Conservation (phyloP, 2,888 invertebrate genomes). For the Trichopoda pennipes region DNA sequence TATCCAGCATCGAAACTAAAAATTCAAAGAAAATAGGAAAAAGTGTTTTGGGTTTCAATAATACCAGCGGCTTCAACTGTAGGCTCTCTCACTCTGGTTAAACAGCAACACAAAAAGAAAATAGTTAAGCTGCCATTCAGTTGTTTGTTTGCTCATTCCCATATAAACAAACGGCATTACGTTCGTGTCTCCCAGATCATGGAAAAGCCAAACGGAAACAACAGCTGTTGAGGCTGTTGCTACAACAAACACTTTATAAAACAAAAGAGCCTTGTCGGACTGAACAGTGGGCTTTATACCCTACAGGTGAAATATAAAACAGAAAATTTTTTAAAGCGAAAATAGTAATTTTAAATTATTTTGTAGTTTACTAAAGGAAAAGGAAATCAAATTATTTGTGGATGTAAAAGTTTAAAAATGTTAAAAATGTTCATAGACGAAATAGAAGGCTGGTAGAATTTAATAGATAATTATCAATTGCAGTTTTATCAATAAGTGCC, state of each 20-base stretch:
- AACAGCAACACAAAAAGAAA: not conserved
- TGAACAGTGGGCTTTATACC: not conserved
- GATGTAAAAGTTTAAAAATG: too few species aligned
- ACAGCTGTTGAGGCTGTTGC: slow-evolving; percentile 60
- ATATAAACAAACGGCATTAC: slow-evolving; percentile 6
- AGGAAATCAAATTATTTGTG: too few species aligned
- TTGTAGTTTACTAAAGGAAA: too few species aligned
- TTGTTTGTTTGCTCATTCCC: slow-evolving; percentile 2
- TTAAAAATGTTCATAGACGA: too few species aligned
- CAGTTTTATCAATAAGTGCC: too few species aligned
- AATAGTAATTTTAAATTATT: too few species aligned
- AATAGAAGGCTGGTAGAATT: too few species aligned
- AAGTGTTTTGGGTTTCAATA: slow-evolving; percentile 48
- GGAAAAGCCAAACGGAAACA: slow-evolving; percentile 50
- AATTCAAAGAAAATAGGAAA: slow-evolving; percentile 1
- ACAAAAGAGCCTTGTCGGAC: not conserved
- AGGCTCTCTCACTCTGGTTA: slow-evolving; percentile 39
- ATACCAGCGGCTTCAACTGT: slow-evolving; percentile 51
- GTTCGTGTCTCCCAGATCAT: slow-evolving; percentile 2
- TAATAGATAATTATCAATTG: too few species aligned
- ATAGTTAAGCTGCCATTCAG: slow-evolving; percentile 28
- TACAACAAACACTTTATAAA: slow-evolving; percentile 23
- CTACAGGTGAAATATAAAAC: not conserved
- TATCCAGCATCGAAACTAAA: slow-evolving; percentile 9
- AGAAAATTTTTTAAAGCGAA: not conserved